phyloP scores from a whole-genome alignment of 1,140 invertebrate species.

The Pseudomyrmex dendroicus region DNA sequence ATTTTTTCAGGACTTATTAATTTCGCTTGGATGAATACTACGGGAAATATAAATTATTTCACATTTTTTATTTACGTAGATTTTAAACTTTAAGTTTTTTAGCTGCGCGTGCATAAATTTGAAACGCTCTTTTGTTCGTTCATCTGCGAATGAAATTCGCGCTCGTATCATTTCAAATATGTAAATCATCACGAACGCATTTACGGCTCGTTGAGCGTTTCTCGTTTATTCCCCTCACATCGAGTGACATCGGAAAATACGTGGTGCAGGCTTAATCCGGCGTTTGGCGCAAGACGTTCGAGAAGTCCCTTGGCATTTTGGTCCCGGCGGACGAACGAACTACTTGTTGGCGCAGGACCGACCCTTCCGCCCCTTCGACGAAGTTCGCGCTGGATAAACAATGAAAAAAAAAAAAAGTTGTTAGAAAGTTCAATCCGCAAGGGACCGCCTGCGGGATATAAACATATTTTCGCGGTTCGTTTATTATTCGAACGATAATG shows the following conservation, averaged over 20 bases:
- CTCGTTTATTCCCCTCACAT: not conserved
- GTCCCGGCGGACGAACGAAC: constrained; percentile 74
- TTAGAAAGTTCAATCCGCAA: constrained; percentile 72
- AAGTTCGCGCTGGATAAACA: constrained; percentile 77
- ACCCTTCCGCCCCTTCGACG: constrained; percentile 45
- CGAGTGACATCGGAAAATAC: constrained; percentile 19
- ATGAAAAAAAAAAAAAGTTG: constrained; percentile 73
- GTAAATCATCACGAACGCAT: constrained; percentile 36
- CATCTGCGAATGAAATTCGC: not conserved
- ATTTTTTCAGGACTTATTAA: constrained; percentile 5
- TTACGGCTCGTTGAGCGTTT: constrained; percentile 16
- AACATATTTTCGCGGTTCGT: constrained; percentile 81
- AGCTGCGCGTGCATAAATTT: not conserved
- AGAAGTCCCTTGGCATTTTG: constrained; percentile 31
- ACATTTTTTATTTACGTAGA: constrained; percentile 1
- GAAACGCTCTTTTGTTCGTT: not conserved
- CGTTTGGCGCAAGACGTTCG: constrained; percentile 33
- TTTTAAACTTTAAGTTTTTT: not conserved
- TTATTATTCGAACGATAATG: constrained; percentile 79
- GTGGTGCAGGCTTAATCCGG: constrained; percentile 48
- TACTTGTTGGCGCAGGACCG: constrained; percentile 64
- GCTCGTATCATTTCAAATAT: constrained; percentile 1
- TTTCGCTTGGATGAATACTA: not conserved
- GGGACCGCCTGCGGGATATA: constrained; percentile 69
- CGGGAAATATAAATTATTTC: not conserved